Evolutionary conservation across 2,888 invertebrate genomes (phyloP).

Genomic region (Mimumesa dahlbomi): DNA sequence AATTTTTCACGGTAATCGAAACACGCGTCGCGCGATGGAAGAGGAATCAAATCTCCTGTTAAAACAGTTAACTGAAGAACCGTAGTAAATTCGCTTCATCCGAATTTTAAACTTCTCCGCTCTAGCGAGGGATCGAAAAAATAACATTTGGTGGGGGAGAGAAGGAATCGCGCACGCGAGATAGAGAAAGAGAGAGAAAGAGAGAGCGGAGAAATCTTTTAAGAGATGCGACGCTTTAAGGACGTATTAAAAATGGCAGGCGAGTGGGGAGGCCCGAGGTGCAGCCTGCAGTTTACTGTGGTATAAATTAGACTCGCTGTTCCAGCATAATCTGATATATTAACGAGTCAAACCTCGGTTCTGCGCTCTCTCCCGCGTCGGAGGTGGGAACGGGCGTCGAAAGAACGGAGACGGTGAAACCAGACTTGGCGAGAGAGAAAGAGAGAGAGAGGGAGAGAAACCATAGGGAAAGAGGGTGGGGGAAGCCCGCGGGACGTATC

Average conservation of each 20-base stretch:
- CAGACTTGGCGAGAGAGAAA: conserved; percentile 9
- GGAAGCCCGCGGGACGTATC: conserved; percentile 65
- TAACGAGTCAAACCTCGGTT: conserved; percentile 67
- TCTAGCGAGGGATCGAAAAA: too few relatives aligned
- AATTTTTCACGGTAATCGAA: too few relatives aligned
- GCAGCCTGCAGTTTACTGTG: conserved; percentile 68
- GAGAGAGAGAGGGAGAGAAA: conserved; percentile 12
- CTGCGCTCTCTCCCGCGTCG: conserved; percentile 30
- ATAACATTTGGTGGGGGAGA: too few relatives aligned
- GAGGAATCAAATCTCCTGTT: too few relatives aligned
- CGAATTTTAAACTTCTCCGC: too few relatives aligned
- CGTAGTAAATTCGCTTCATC: too few relatives aligned
- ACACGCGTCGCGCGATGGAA: too few relatives aligned
- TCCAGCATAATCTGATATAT: conserved; percentile 72
- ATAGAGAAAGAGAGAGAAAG: not conserved
- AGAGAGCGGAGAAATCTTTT: conserved; percentile 62
- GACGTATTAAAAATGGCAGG: conserved; percentile 70
- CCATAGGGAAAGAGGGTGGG: conserved; percentile 5
- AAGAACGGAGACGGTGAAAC: conserved; percentile 4
- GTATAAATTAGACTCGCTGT: conserved; percentile 73
- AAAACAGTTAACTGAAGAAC: too few relatives aligned
- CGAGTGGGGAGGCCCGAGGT: conserved; percentile 58
- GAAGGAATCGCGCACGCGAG: too few relatives aligned
- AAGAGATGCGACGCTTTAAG: conserved; percentile 70
- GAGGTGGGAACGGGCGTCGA: conserved; percentile 5